Base-by-base conservation (phyloP, 2,888 invertebrate species). In the Drosophila mayaguana region DNA sequence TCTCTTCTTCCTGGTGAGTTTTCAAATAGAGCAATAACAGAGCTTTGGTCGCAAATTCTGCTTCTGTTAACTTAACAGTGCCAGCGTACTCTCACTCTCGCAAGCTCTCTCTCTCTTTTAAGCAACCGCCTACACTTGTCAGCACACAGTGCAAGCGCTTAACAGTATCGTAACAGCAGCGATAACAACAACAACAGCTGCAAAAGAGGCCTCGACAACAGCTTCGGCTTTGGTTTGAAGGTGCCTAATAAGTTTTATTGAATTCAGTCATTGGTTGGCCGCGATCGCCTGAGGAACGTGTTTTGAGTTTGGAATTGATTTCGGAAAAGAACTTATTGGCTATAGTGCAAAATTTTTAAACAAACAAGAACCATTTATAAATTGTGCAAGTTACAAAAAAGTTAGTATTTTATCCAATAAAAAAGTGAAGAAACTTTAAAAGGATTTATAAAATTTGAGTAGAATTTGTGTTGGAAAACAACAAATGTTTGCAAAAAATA, bases 221-320 rank as follows among this genome's bases (percentile, higher is more conserved):
- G 54, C 67, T 54, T 46, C 63, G 66, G 56, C 76, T 76, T 63
- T 54, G 74, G 60, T 71, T 78, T 74, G 66, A 78, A 86, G 86
- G 81, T 83, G 71, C 63, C 76, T 81, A 81, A 76, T 81, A 81
- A 83, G 81, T 76, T 80, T 83, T 82, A 78, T 78, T 80, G 77
- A 88, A 85, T 81, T 91, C 89, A 91, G 90, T 91, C 88, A 81
- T 81, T 82, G 84, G 74, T 83, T 81, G 85, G 72, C 81, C 90
- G 91, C 90, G 91, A 88, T 88, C 90, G 83, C 65, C 72, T 34
- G 63, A 73, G 75, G 81, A 78, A 80, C 82, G 78, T 73, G 61
- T 51, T 53, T 53, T n/a, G 56, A 36, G 45, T 56, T 14, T 34
- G 16, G 55, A 54, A 64, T 3, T 38, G 48, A 25, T 36, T 16